These are phyloP conservation scores for Helogale parvula DNA, from an alignment of 2,113 vertebrate species.

Conservation along the genomic window DNA sequence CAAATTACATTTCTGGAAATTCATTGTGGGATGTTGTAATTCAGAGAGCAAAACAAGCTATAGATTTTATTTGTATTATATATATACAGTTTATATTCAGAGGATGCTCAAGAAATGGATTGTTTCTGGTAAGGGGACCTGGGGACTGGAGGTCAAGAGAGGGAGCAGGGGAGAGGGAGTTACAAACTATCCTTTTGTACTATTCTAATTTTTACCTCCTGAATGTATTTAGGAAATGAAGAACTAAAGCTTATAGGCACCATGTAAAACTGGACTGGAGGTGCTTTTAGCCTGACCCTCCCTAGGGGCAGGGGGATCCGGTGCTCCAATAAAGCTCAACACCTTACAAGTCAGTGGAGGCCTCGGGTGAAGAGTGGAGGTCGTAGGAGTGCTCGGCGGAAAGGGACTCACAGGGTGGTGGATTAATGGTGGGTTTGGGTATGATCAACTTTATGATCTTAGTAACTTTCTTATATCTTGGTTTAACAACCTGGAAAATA, in stretches of 20 bases:
- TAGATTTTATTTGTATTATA: neutral
- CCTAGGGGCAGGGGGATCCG: neutral
- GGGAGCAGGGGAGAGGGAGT: neutral
- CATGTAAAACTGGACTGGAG: neutral
- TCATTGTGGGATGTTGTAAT: conserved; percentile 1
- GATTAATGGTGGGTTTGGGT: neutral
- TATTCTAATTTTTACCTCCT: neutral
- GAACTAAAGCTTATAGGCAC: neutral
- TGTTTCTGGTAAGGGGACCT: neutral
- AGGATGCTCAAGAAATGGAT: neutral
- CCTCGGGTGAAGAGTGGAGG: neutral
- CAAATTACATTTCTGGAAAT: neutral
- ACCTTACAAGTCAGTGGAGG: neutral
- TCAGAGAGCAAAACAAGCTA: neutral
- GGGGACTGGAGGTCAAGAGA: neutral
- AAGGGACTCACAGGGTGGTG: neutral
- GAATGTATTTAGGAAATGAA: conserved; percentile 33
- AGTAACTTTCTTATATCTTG: neutral
- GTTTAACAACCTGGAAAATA: neutral
- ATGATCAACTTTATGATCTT: neutral
- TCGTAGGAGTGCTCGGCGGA: too few relatives aligned
- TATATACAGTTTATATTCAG: neutral
- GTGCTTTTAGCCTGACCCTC: neutral
- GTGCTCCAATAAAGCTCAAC: neutral
- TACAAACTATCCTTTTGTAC: neutral